Percentiles rank a stretch among this genome's conserved stretches.
These are phyloP conservation scores for Ichneumoninae sp. DNA, from an alignment of 2,888 invertebrate species.

Conservation along the genomic window DNA sequence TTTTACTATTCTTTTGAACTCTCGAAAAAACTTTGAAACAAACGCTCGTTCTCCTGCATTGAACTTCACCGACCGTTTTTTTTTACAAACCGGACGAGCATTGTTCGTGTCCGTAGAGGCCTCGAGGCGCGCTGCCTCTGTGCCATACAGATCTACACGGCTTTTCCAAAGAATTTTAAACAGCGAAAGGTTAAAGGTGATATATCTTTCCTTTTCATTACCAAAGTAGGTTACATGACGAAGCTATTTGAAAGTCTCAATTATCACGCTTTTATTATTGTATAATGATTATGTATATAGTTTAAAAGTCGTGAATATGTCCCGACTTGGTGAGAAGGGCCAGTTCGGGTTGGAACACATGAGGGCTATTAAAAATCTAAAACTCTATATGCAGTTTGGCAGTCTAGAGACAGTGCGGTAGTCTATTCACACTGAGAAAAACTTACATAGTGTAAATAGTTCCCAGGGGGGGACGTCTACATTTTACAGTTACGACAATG, in stretches of 20 bases:
- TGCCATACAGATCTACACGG: neutral
- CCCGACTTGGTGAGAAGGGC: too few species aligned
- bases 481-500: too few species aligned
- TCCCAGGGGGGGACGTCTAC: too few species aligned
- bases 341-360: too few species aligned
- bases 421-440: too few species aligned
- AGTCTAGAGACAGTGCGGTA: too few species aligned
- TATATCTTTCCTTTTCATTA: neutral
- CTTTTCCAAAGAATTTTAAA: conserved; percentile 20
- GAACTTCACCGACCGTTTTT: neutral
- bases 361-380: too few species aligned
- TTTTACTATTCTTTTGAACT: conserved; percentile 3
- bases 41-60: neutral
- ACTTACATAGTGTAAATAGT: too few species aligned
- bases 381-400: too few species aligned
- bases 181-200: conserved; percentile 11
- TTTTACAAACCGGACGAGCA: conserved; percentile 22
- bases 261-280: neutral
- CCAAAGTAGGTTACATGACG: neutral
- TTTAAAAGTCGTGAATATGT: too few species aligned
- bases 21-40: neutral
- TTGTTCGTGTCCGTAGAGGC: conserved; percentile 24
- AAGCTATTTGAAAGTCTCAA: neutral
- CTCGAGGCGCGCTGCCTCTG: neutral
- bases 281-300: neutral